Base-by-base conservation (phyloP, 2,797 vertebrate species). In the Gymnoscopelus microlampas region DNA sequence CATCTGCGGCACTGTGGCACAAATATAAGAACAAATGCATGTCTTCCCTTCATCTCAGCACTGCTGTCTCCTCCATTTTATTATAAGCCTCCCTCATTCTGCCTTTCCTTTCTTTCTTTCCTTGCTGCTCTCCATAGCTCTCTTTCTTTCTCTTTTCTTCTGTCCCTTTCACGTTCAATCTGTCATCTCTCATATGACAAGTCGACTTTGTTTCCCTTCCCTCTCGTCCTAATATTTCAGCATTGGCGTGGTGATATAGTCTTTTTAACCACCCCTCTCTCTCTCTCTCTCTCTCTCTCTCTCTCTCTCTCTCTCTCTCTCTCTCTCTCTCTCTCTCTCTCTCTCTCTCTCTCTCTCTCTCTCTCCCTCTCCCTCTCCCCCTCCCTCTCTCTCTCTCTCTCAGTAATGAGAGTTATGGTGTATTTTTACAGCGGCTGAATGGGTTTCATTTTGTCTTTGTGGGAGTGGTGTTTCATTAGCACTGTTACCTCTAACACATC, bases 221-320 rank as follows among this genome's bases (percentile, higher is more conserved):
- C 1, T 29, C 26, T 29, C 26, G 26, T 29, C 26, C 26, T 29
- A 29, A 29, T 29, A 29, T 29, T 29, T 29, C 26, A 29, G 26
- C 26, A 3, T 29, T 29, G 26, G 26, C 3, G 26, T 29, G 26
- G 2, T 29, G 26, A 1, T 4, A 4, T 29, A 29, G 26, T 29
- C 26, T 29, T 2, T 29, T 29, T 29, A 3, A 29, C 26, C 26
- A 29, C 26, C n/a, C 68, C 53, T 53, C 12, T 3, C 0, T 60
- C 53, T 66, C 62, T 73, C 61, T 55, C 53, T 74, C 56, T 59
- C 56, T 54, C 2, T 68, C 60, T 70, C 54, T 61, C 54, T 47
- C 26, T 26, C 10, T 49, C 11, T 15, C 60, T 64, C 14, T 15
- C 1, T 8, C 48, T 19, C 47, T 55, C n/a, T 15, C 2, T 8